Evolutionary conservation across 1,140 invertebrate genomes (phyloP).

Genomic region (Ceratitis capitata): DNA sequence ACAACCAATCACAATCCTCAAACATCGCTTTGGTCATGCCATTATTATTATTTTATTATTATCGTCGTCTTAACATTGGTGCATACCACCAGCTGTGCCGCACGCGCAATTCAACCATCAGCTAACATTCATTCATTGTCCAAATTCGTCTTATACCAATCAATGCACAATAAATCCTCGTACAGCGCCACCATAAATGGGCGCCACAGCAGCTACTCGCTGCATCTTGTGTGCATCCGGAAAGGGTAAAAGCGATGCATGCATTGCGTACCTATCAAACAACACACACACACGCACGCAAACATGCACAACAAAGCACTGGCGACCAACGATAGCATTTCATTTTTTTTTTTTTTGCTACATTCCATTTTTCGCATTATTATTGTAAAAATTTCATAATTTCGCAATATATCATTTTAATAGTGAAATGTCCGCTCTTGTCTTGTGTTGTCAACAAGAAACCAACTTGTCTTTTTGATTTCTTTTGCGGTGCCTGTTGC

Average conservation of each 20-base stretch:
- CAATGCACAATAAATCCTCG: conserved; percentile 31
- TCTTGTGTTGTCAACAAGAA: background rate
- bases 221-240: background rate
- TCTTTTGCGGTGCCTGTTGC: background rate
- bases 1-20: background rate
- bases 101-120: background rate
- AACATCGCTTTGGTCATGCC: background rate
- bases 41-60: background rate
- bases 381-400: background rate
- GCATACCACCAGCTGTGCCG: conserved; percentile 27
- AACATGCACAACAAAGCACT: background rate
- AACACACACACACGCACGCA: too few species aligned
- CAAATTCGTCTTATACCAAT: conserved; percentile 24
- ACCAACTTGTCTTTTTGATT: background rate
- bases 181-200: conserved; percentile 19
- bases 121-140: conserved; percentile 10
- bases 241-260: background rate
- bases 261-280: too few species aligned
- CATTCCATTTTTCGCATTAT: background rate
- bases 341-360: background rate
- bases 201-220: background rate
- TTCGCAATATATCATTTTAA: conserved; percentile 24
- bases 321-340: background rate
- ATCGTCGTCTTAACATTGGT: too few species aligned
- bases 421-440: background rate